phyloP scores from a whole-genome alignment of 2,797 vertebrate species.

The Dicrostonyx torquatus region DNA sequence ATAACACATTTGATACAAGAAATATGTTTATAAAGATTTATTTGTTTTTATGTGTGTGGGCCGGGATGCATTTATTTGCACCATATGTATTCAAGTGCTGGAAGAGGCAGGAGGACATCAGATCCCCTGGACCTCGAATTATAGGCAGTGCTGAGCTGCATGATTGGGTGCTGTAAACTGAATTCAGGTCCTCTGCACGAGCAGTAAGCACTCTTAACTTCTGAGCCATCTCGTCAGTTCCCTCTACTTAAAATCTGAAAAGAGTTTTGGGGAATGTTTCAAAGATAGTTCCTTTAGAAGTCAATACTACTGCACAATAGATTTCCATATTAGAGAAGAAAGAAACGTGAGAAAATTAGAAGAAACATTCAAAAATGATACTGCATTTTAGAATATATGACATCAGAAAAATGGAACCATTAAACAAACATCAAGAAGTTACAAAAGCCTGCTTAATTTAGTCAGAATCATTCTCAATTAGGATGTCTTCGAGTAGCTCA shows the following conservation, averaged over 20 bases:
- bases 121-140: too few species aligned
- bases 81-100: neutral
- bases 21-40: neutral
- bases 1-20: neutral
- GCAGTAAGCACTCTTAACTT: neutral
- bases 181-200: neutral
- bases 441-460: neutral
- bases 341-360: neutral
- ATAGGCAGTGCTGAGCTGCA: neutral
- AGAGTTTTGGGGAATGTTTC: neutral
- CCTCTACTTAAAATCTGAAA: neutral
- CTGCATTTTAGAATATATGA: neutral
- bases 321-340: neutral
- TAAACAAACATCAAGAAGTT: neutral
- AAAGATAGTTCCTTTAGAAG: conserved; percentile 1
- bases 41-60: neutral
- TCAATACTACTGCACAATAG: neutral
- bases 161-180: neutral
- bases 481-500: neutral
- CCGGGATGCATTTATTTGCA: neutral
- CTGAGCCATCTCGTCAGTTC: neutral
- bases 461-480: neutral
- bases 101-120: neutral
- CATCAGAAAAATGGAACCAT: neutral
- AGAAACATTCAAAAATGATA: neutral